Conservation (phyloP, 2,888 invertebrate genomes). For the Macrosoma leucophasiata region DNA sequence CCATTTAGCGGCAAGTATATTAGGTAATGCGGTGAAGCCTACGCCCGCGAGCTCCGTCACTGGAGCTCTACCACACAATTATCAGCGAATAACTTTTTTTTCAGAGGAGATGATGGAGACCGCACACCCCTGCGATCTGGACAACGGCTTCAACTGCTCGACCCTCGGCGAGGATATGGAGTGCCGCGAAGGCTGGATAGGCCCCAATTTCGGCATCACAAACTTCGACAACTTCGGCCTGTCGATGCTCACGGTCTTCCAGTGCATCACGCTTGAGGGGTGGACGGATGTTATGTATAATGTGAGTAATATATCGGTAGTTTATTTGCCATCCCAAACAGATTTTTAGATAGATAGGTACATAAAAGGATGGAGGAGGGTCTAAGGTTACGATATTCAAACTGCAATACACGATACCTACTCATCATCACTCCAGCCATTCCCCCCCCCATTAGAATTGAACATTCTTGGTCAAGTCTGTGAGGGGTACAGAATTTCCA, state of each 20-base stretch:
- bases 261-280: slow-evolving; percentile 98
- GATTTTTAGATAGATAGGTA: slow-evolving; percentile 1
- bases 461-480: too few relatives aligned
- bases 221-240: slow-evolving; percentile 99
- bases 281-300: slow-evolving; percentile 98
- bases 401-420: too few relatives aligned
- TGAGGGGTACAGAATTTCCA: too few relatives aligned
- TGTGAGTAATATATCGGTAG: slow-evolving; percentile 29
- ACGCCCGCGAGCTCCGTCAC: not conserved
- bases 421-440: too few relatives aligned
- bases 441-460: too few relatives aligned
- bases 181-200: slow-evolving; percentile 88
- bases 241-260: slow-evolving; percentile 99
- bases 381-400: too few relatives aligned
- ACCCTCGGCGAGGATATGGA: slow-evolving; percentile 72
- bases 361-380: too few relatives aligned
- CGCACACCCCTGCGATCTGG: slow-evolving; percentile 90
- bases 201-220: slow-evolving; percentile 96
- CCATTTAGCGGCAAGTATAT: too few relatives aligned
- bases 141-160: slow-evolving; percentile 83
- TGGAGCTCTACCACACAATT: not conserved
- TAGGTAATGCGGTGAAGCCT: too few relatives aligned
- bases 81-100: slow-evolving; percentile 14
- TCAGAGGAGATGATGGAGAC: slow-evolving; percentile 88
- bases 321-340: not conserved